Conservation (phyloP, 2,888 invertebrate genomes). For the Chymomyza amoena region DNA sequence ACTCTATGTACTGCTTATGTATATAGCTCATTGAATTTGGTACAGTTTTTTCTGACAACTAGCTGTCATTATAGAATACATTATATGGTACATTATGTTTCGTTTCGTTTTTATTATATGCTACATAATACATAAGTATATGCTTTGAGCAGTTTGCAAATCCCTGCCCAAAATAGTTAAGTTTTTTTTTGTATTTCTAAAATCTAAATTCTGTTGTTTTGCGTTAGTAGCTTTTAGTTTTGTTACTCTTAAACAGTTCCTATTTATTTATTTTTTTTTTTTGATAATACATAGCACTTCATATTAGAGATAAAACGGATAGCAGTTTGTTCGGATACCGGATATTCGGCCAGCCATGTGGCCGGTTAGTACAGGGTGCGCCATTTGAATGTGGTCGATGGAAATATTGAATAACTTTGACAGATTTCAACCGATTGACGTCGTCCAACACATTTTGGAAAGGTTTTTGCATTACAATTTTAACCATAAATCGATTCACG, state of each 20-base stretch:
- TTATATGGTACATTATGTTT: background rate
- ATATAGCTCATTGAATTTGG: slow-evolving; percentile 61
- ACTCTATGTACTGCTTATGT: background rate
- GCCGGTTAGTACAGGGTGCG: too few species aligned
- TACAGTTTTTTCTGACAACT: slow-evolving; percentile 44
- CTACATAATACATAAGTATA: slow-evolving; percentile 11
- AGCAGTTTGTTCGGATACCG: too few species aligned
- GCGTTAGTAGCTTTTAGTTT: slow-evolving; percentile 56
- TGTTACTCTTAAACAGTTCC: slow-evolving; percentile 32
- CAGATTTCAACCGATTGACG: too few species aligned
- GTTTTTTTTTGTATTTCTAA: background rate
- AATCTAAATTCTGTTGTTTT: slow-evolving; percentile 54
- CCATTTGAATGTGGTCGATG: too few species aligned
- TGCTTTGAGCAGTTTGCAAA: slow-evolving; percentile 40
- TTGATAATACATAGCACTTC: background rate
- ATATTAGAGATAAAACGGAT: too few species aligned
- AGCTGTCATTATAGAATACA: background rate
- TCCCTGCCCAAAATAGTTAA: slow-evolving; percentile 33
- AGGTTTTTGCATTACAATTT: too few species aligned
- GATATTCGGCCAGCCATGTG: too few species aligned
- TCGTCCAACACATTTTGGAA: too few species aligned
- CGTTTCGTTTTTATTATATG: background rate
- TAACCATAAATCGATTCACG: too few species aligned
- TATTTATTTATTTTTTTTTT: background rate
- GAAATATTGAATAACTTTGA: too few species aligned